These are phyloP conservation scores for Amphiprion percula DNA, from an alignment of 2,113 vertebrate genomes.

Conservation along the genomic window DNA sequence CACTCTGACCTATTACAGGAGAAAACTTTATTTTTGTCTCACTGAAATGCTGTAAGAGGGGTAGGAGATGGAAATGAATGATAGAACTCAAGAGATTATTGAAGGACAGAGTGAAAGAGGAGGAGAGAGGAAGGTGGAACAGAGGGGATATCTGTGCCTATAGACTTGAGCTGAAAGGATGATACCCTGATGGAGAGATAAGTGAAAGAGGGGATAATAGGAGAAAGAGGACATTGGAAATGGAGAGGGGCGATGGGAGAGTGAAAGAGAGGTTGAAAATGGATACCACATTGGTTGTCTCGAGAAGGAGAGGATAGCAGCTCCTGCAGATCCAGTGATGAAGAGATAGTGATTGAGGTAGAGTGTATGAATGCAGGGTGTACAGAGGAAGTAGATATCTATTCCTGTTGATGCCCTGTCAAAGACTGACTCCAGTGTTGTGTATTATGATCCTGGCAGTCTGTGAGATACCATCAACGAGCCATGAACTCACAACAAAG, in stretches of 20 bases:
- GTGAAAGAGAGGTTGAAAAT: slow-evolving; percentile 69
- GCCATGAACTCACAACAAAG: slow-evolving; percentile 41
- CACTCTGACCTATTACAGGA: slow-evolving; percentile 7
- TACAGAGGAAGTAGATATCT: slow-evolving; percentile 61
- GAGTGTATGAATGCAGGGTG: slow-evolving; percentile 48
- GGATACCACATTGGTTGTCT: slow-evolving; percentile 47
- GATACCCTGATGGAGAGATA: slow-evolving; percentile 80
- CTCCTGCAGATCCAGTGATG: slow-evolving; percentile 64
- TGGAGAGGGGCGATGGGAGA: slow-evolving; percentile 48
- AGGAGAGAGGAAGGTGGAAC: slow-evolving; percentile 67
- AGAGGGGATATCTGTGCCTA: slow-evolving; percentile 68
- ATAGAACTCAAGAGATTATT: slow-evolving; percentile 57
- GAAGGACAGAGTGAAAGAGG: slow-evolving; percentile 71
- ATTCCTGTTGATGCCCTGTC: slow-evolving; percentile 62
- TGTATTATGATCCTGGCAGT: slow-evolving; percentile 67
- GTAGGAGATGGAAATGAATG: slow-evolving; percentile 65
- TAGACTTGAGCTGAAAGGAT: slow-evolving; percentile 64
- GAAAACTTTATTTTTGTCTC: slow-evolving; percentile 41
- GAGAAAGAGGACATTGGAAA: slow-evolving; percentile 67
- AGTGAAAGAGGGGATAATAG: slow-evolving; percentile 60
- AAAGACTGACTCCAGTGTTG: slow-evolving; percentile 59
- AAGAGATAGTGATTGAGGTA: slow-evolving; percentile 60
- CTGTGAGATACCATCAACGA: slow-evolving; percentile 59
- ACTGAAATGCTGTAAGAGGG: slow-evolving; percentile 31
- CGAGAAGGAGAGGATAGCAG: slow-evolving; percentile 51